phyloP scores from a whole-genome alignment of 2,888 invertebrate genomes.

The Aplocera efformata region DNA sequence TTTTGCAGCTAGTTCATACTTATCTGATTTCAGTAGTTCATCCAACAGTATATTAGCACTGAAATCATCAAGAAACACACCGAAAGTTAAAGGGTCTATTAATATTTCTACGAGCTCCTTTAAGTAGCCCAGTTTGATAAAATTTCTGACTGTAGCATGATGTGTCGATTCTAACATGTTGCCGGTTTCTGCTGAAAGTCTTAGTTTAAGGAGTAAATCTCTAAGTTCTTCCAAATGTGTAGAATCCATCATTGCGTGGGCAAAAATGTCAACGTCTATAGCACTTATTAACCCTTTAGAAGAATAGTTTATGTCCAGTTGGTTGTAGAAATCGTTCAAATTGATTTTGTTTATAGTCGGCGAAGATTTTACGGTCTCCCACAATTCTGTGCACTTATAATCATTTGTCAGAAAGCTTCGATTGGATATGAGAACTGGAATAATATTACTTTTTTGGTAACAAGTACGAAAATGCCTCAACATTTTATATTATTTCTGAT shows the following conservation, averaged over 20 bases:
- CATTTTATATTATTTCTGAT: constrained; percentile 29
- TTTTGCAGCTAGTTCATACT: constrained; percentile 86
- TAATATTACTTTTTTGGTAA: constrained; percentile 27
- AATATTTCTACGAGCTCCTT: constrained; percentile 86
- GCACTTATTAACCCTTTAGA: constrained; percentile 83
- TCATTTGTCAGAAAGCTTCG: constrained; percentile 85
- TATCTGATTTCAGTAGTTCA: constrained; percentile 84
- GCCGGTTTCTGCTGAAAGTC: constrained; percentile 85
- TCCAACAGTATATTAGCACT: constrained; percentile 90
- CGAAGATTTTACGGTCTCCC: constrained; percentile 83
- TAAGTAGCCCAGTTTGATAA: constrained; percentile 75
- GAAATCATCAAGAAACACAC: constrained; percentile 93
- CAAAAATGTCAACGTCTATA: constrained; percentile 91
- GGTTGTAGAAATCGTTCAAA: constrained; percentile 84
- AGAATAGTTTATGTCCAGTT: constrained; percentile 84
- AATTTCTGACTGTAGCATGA: constrained; percentile 87
- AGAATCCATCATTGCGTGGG: constrained; percentile 82
- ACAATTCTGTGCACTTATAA: constrained; percentile 86
- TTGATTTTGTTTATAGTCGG: constrained; percentile 83
- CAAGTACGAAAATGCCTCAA: constrained; percentile 38
- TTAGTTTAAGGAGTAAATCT: constrained; percentile 85
- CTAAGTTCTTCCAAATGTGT: constrained; percentile 85
- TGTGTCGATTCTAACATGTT: constrained; percentile 89
- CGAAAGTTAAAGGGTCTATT: constrained; percentile 91
- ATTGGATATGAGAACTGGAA: constrained; percentile 29